Evolutionary conservation across 2,113 vertebrate species (phyloP).

Genomic region (Nothobranchius kuhntae): DNA sequence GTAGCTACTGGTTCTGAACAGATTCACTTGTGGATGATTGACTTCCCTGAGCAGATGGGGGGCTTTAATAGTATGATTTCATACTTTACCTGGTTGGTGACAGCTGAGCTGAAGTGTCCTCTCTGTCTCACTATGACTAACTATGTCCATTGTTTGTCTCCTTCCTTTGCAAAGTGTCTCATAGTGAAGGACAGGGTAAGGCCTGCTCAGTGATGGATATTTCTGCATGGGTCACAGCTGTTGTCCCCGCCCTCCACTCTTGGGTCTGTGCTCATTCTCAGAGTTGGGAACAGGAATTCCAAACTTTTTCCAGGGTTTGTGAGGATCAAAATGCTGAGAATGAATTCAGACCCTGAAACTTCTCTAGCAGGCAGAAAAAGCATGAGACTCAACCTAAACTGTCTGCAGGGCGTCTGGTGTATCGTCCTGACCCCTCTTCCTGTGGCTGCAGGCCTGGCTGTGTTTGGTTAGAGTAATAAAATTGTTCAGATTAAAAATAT

Average conservation of each 20-base stretch:
- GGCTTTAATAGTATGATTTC: conserved; percentile 21
- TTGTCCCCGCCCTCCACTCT: conserved; percentile 42
- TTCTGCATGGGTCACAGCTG: conserved; percentile 76
- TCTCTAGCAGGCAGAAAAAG: conserved; percentile 33
- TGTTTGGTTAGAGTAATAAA: conserved; percentile 24
- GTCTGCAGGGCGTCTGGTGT: conserved; percentile 30
- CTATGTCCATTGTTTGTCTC: conserved; percentile 77
- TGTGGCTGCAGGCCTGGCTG: conserved; percentile 64
- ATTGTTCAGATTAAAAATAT: background rate
- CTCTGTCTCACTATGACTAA: conserved; percentile 63
- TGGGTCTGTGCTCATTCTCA: conserved; percentile 71
- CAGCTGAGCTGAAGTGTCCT: conserved; percentile 21
- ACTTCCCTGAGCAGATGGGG: conserved; percentile 41
- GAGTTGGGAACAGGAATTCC: conserved; percentile 39
- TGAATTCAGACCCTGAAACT: conserved; percentile 65
- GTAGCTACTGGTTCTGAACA: too few relatives aligned
- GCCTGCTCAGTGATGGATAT: conserved; percentile 66
- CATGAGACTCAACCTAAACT: conserved; percentile 58
- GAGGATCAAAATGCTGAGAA: conserved; percentile 57
- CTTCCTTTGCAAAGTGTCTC: conserved; percentile 81
- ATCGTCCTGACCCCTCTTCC: conserved; percentile 66
- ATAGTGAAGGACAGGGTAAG: conserved; percentile 85
- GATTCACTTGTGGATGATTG: conserved; percentile 53
- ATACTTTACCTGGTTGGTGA: conserved; percentile 11
- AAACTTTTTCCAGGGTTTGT: conserved; percentile 10